These are phyloP conservation scores for Episyrphus balteatus DNA, from an alignment of 1,140 invertebrate species.

Conservation along the genomic window DNA sequence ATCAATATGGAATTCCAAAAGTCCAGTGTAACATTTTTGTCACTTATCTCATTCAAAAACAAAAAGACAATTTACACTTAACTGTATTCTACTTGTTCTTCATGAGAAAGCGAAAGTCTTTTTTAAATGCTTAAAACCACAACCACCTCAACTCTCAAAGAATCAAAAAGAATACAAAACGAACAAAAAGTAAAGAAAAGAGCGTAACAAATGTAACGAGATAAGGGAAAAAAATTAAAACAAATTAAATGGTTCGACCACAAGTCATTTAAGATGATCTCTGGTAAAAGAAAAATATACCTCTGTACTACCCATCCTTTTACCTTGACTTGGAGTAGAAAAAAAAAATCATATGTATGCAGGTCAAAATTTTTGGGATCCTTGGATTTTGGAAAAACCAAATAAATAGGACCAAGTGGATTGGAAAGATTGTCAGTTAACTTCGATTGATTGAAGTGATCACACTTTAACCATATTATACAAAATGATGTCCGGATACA, in stretches of 20 bases:
- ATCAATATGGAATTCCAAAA: too few relatives aligned
- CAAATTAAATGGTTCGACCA: slow-evolving; percentile 36
- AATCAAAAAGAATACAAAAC: too few relatives aligned
- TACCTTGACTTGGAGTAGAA: background rate
- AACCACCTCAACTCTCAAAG: too few relatives aligned
- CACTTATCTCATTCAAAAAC: too few relatives aligned
- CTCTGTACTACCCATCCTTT: background rate
- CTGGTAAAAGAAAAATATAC: background rate
- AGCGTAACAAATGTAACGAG: too few relatives aligned
- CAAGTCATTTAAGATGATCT: slow-evolving; percentile 32
- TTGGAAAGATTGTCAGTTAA: slow-evolving; percentile 16
- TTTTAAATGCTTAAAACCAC: too few relatives aligned
- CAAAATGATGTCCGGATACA: background rate
- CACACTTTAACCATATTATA: slow-evolving; percentile 18
- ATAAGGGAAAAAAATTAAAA: slow-evolving; percentile 1
- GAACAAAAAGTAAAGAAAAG: too few relatives aligned
- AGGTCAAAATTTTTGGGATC: background rate
- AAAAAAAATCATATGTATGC: background rate
- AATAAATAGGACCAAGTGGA: too few relatives aligned
- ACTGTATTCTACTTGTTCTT: too few relatives aligned
- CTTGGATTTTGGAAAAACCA: background rate
- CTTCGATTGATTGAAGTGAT: slow-evolving; percentile 15
- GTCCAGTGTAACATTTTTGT: too few relatives aligned
- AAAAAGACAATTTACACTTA: too few relatives aligned
- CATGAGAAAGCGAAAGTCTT: too few relatives aligned